phyloP scores from a whole-genome alignment of 2,113 vertebrate species.

The Oryzias curvinotus region DNA sequence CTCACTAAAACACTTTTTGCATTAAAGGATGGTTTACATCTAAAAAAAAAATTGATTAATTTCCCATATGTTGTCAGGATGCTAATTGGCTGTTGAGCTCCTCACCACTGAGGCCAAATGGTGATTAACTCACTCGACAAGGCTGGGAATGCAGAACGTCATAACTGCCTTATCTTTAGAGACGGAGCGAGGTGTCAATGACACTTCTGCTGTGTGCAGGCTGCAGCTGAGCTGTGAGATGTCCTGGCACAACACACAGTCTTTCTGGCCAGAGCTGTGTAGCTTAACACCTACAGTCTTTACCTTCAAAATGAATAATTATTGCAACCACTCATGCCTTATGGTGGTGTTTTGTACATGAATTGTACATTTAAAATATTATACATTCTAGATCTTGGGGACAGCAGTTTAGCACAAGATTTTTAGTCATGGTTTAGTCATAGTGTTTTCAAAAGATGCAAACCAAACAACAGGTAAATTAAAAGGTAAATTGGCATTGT shows the following conservation, averaged over 20 bases:
- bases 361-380: no score
- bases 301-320: constrained; percentile 56
- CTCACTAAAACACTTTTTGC: background rate
- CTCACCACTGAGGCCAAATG: constrained; percentile 54
- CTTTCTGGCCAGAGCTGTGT: constrained; percentile 54
- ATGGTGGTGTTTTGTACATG: background rate
- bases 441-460: background rate
- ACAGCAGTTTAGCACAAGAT: no score
- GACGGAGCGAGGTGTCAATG: constrained; percentile 66
- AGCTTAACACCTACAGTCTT: constrained; percentile 46
- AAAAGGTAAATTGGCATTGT: no score
- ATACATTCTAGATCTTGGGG: no score
- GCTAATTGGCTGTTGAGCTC: constrained; percentile 52
- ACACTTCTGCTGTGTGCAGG: constrained; percentile 68
- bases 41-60: constrained; percentile 38
- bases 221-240: constrained; percentile 73
- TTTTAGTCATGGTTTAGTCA: background rate
- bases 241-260: constrained; percentile 61
- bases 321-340: background rate
- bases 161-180: constrained; percentile 71
- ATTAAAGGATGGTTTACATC: constrained; percentile 4
- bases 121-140: constrained; percentile 50
- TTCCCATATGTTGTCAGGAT: constrained; percentile 50
- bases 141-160: constrained; percentile 52
- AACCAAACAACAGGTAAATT: no score